Base-by-base conservation (phyloP, 2,888 invertebrate species). In the Sicus ferrugineus region DNA sequence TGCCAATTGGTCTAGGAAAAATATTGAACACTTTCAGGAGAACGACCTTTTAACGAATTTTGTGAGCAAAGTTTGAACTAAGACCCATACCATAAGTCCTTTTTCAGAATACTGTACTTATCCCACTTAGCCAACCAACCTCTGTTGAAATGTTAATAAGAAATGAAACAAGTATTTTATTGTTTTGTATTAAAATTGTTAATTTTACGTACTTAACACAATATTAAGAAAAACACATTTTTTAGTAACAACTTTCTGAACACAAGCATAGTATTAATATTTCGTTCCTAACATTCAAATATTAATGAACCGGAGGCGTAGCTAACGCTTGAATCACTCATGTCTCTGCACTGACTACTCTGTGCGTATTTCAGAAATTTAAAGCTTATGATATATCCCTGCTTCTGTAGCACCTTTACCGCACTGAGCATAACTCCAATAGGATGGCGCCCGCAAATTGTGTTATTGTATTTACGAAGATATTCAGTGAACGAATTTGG, bases 381-480 rank as follows among this genome's bases (percentile, higher is more conserved):
- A 82, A 95, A 87, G 80, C 89, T 90, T 87, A 96, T 89, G 72
- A 88, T 89, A 79, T 88, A 90, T 75, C 92, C 91, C 87, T 87
- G 90, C 67, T 77, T 76, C 77, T 73, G 88, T 76, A 78, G 81
- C 30, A 79, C 75, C 69, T 82, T 81, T 0, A 83, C 77, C 4
- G 83, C 77, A 89, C 96, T 95, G 69, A 99, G 86, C 79, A 99
- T 88, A 26, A 99, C 94, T 71, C 95, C 95, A 76, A 99, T 99
- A 1, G 99, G 99, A 88, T 99, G 98, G 75, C 99, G 89, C 0
- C 99, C 99, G 86, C 99, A 99, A 82, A 99, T 99, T n/a, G 99
- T 99, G 86, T 99, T 99, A 70, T 94, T 93, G 83, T 93, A 98
- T 84, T 96, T 93, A 77, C 93, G 93, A 74, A 99, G 90, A 86